phyloP scores from a whole-genome alignment of 2,113 vertebrate species.

The human (Homo sapiens) region GRCh38 chr12:27747501-27748000 shows the following conservation, averaged over 20 bases:
- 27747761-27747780: neutral
- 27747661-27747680: neutral
- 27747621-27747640: slow-evolving; percentile 47
- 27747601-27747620: slow-evolving; percentile 26
- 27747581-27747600: slow-evolving; percentile 36
- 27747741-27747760: neutral
- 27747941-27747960: neutral
- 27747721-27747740: slow-evolving; percentile 13
- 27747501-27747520: neutral
- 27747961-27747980: neutral
- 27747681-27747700: slow-evolving; percentile 39
- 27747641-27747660: slow-evolving; percentile 58
- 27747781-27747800: neutral
- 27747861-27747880: neutral
- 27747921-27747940: slow-evolving; percentile 8
- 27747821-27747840: neutral
- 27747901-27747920: neutral
- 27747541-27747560: slow-evolving; percentile 50
- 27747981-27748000: neutral
- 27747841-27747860: neutral
- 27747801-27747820: neutral
- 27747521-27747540: slow-evolving; percentile 4
- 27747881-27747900: slow-evolving; percentile 17
- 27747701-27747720: neutral
- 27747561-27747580: slow-evolving; percentile 23